Base-by-base conservation (phyloP, 2,113 vertebrate genomes). In the Dinomys branickii region DNA sequence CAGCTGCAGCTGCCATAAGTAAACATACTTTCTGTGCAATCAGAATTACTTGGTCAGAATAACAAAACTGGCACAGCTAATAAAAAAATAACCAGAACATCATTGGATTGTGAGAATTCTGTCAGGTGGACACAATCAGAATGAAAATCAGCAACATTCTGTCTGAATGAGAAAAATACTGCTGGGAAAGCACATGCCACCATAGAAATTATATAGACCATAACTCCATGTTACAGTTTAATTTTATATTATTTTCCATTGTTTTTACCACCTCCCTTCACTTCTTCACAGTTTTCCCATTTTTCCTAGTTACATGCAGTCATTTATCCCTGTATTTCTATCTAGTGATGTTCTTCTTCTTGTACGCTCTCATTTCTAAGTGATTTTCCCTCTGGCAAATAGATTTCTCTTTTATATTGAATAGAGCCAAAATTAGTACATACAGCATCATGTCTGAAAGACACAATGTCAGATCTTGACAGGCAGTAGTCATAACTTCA, bases 11-110 rank as follows among this genome's bases (percentile, higher is more conserved):
- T 95, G 99, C 99, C 99, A 99, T 99, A 52, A 99, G 97, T 96
- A 99, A 98, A 96, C 99, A 99, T 0, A 99, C 99, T 99, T 99
- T 99, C 99, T 99, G 99, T 88, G 99, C 98, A 98, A 99, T 97
- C 54, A 99, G 97, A 97, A 99, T 95, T 20, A 98, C 98, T 97
- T 98, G 98, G 97, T 99, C 99, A 91, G 98, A 97, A 93, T 99
- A 98, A 96, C 99, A 99, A 97, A 99, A 98, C 98, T 99, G 99
- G 97, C 99, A 99, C 91, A 99, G 97, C 99, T 99, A 95, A 95
- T 95, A 92, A 97, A 88, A 88, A 71, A 97, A 97, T 75, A 98
- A 98, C 84, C 92, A 98, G 96, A 98, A 94, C 0, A 83, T 77
- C 75, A 98, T 75, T 95, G 97, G 16, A 86, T 95, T 50, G 73